These are phyloP conservation scores for Hirtodrosophila alboralis DNA, from an alignment of 2,888 invertebrate species.

Conservation along the genomic window DNA sequence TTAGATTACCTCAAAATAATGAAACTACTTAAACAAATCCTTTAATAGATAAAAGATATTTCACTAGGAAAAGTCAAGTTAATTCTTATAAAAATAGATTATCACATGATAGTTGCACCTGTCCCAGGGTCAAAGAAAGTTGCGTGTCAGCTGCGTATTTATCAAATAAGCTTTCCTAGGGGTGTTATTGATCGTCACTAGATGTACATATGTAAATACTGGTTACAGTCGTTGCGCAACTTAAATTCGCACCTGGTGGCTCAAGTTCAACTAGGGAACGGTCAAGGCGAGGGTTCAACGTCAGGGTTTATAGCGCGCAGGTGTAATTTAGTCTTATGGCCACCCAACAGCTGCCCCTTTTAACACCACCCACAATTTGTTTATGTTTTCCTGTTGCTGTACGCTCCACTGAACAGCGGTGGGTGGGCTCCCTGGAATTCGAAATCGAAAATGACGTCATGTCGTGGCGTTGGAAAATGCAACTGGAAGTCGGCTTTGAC, in stretches of 20 bases:
- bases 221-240: conserved; percentile 58
- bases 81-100: not conserved
- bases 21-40: no score
- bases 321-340: conserved; percentile 50
- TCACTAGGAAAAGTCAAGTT: no score
- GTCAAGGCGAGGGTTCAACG: conserved; percentile 74
- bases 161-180: conserved; percentile 47
- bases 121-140: conserved; percentile 32
- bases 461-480: conserved; percentile 50
- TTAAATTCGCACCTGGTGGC: conserved; percentile 29
- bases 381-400: conserved; percentile 63
- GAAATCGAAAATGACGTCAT: conserved; percentile 74
- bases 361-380: conserved; percentile 54
- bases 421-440: conserved; percentile 37
- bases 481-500: conserved; percentile 60
- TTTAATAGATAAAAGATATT: no score
- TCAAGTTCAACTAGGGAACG: conserved; percentile 65
- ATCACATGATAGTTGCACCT: not conserved
- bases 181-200: conserved; percentile 58
- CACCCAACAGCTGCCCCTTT: conserved; percentile 47
- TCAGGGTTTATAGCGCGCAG: conserved; percentile 50
- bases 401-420: conserved; percentile 28
- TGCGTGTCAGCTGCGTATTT: conserved; percentile 64
- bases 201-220: conserved; percentile 1
- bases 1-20: no score